Percentiles rank a stretch among this genome's conserved stretches.
Evolutionary conservation across 1,140 invertebrate genomes (phyloP).

Genomic region (Agrilus planipennis): DNA sequence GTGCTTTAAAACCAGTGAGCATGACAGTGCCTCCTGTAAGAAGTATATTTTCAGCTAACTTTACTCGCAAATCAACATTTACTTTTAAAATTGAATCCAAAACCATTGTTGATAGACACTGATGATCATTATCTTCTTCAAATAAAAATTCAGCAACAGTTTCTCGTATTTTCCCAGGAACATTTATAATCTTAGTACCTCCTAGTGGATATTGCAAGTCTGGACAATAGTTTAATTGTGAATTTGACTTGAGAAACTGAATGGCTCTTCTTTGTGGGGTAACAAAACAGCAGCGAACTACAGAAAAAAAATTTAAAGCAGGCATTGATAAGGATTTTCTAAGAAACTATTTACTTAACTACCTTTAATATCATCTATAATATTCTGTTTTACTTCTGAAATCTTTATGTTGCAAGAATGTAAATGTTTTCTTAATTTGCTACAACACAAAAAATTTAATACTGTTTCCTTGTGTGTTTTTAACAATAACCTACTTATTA

Average conservation of each 20-base stretch:
- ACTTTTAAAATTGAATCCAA: conserved; percentile 69
- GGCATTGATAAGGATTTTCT: not conserved
- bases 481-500: conserved; percentile 40
- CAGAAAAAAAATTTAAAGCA: conserved; percentile 9
- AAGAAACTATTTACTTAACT: conserved; percentile 1
- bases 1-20: conserved; percentile 63
- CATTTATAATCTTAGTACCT: conserved; percentile 43
- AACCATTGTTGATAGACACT: conserved; percentile 74
- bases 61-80: conserved; percentile 55
- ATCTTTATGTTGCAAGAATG: conserved; percentile 33
- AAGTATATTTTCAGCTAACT: conserved; percentile 69
- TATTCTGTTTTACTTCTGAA: conserved; percentile 38
- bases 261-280: conserved; percentile 58
- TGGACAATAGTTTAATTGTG: conserved; percentile 39
- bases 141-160: conserved; percentile 72
- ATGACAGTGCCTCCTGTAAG: conserved; percentile 75
- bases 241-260: conserved; percentile 39
- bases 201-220: conserved; percentile 60
- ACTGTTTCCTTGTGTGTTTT: not conserved
- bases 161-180: conserved; percentile 65
- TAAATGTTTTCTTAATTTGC: conserved; percentile 37
- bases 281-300: conserved; percentile 68
- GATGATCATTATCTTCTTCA: conserved; percentile 70
- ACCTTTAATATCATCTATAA: conserved; percentile 59
- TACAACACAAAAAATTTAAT: conserved; percentile 22